Evolutionary conservation across 2,113 vertebrate species (phyloP).

Genomic region (Calonectris borealis): DNA sequence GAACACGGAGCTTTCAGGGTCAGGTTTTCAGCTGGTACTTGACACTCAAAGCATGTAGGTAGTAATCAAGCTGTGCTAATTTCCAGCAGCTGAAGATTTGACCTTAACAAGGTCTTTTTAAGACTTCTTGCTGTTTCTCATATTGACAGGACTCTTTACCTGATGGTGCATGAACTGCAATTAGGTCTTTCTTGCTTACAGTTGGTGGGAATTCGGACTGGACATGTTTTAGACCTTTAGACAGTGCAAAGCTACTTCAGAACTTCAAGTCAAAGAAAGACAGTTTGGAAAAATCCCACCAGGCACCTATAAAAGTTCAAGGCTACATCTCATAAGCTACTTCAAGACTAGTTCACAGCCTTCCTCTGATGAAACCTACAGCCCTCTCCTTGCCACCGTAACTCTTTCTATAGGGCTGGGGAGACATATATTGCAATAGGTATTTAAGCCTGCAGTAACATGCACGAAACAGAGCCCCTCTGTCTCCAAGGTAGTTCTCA

Average conservation of each 20-base stretch:
- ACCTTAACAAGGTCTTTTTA: background rate
- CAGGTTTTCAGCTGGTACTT: background rate
- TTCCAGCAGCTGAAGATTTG: background rate
- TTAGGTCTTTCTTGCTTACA: background rate
- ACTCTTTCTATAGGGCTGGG: background rate
- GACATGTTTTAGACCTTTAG: background rate
- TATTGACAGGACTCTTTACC: background rate
- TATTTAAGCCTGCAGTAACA: background rate
- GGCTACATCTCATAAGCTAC: background rate
- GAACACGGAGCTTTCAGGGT: background rate
- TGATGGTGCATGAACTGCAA: background rate
- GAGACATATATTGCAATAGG: background rate
- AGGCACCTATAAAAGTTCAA: background rate
- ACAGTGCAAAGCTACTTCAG: background rate
- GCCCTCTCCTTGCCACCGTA: background rate
- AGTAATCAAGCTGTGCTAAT: background rate
- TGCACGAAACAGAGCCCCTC: accelerated
- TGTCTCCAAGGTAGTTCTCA: background rate
- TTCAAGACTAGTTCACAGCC: background rate
- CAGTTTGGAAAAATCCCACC: background rate
- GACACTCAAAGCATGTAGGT: background rate
- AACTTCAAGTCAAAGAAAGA: background rate
- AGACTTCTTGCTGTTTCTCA: background rate
- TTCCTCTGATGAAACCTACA: background rate
- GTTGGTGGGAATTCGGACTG: background rate